Percentiles rank a stretch among this genome's conserved stretches.
These are phyloP conservation scores for Aurelia aurita complex sp. Pacific DNA, from an alignment of 30 jellyfish, hydroid and myxozoan species.

Conservation along the genomic window DNA sequence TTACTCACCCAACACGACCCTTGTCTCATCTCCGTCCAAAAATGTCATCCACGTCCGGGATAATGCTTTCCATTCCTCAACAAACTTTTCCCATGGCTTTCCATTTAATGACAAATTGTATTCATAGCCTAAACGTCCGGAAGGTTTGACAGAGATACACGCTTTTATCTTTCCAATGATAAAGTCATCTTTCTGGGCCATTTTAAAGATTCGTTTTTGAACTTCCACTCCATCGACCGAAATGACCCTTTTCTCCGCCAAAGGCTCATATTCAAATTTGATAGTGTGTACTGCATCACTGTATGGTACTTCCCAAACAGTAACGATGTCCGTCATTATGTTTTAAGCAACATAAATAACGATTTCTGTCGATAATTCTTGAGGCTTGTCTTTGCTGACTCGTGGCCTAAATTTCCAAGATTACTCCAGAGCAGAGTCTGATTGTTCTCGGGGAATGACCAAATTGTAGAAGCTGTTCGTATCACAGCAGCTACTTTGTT, in stretches of 20 bases:
- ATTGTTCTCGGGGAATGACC: no score
- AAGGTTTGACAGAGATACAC: conserved; percentile 9
- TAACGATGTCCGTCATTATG: conserved; percentile 7
- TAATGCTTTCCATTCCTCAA: conserved; percentile 20
- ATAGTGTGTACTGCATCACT: conserved; percentile 2
- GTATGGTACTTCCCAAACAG: conserved; percentile 19
- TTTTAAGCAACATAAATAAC: not conserved
- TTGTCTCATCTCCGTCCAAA: conserved; percentile 3
- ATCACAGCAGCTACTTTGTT: no score
- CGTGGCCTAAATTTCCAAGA: no score
- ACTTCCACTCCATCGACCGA: not conserved
- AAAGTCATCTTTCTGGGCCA: conserved; percentile 2
- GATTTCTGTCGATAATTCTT: no score
- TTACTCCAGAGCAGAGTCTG: no score
- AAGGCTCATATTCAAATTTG: conserved; percentile 6
- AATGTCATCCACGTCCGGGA: not conserved
- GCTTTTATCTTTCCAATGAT: conserved; percentile 1
- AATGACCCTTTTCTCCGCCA: conserved; percentile 14
- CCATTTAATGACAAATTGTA: not conserved
- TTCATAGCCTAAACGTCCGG: conserved; percentile 16
- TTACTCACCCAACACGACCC: conserved; percentile 26
- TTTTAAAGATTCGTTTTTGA: not conserved
- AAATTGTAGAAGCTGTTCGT: no score
- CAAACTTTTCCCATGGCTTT: conserved; percentile 1
- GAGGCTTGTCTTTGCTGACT: no score